These are phyloP conservation scores for Phrynosoma platyrhinos DNA, from an alignment of 2,113 vertebrate genomes.

Conservation along the genomic window DNA sequence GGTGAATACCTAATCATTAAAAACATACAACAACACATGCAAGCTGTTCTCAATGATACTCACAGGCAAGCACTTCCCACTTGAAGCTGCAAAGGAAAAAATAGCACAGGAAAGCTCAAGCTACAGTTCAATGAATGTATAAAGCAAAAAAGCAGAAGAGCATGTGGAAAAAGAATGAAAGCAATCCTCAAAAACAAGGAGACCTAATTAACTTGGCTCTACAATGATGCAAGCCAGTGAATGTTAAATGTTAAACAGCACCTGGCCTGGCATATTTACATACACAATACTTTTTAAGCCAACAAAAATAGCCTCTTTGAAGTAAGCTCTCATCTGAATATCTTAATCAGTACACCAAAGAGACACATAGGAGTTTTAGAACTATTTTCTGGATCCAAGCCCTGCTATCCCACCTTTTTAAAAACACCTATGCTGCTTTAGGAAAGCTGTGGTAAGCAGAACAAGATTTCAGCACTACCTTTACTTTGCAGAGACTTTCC, in stretches of 20 bases:
- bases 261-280: accelerated
- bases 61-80: constrained; percentile 82
- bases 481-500: not conserved
- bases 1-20: constrained; percentile 46
- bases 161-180: not conserved
- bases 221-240: not conserved
- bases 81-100: constrained; percentile 79
- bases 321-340: not conserved
- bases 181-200: not conserved
- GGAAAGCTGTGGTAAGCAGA: not conserved
- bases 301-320: not conserved
- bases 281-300: not conserved
- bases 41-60: constrained; percentile 72
- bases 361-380: not conserved
- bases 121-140: not conserved
- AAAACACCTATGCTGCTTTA: not conserved
- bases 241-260: not conserved
- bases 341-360: not conserved
- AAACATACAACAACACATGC: constrained; percentile 25
- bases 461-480: not conserved
- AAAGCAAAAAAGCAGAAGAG: constrained; percentile 19
- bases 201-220: accelerated
- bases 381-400: not conserved
- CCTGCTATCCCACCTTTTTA: not conserved
- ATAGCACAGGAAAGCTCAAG: constrained; percentile 61